Evolutionary conservation across 2,797 vertebrate genomes (phyloP).

Genomic region (Gobio occitaniae): DNA sequence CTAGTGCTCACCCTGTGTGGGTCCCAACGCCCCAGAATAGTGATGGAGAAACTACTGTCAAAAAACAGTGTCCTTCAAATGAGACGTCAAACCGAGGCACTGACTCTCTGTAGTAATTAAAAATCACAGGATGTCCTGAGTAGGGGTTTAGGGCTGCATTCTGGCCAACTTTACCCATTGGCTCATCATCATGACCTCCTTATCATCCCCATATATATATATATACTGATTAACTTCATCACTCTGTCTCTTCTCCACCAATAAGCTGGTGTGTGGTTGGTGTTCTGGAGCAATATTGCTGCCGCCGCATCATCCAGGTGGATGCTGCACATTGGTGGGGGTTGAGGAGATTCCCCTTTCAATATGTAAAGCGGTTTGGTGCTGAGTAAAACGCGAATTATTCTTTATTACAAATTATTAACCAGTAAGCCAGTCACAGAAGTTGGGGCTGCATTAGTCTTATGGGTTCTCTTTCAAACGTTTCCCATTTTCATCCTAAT

Average conservation of each 20-base stretch:
- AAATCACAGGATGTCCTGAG: background rate
- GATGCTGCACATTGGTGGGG: background rate
- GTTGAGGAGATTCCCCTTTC: background rate
- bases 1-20: no score
- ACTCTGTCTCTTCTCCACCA: background rate
- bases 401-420: background rate
- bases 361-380: background rate
- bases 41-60: no score
- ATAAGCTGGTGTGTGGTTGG: background rate
- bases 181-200: background rate
- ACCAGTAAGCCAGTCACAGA: constrained; percentile 73
- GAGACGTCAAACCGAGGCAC: background rate
- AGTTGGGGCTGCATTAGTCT: constrained; percentile 75
- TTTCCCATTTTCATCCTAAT: constrained; percentile 80
- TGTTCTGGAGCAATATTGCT: background rate
- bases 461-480: constrained; percentile 84
- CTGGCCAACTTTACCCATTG: background rate
- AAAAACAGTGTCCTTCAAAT: no score
- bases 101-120: background rate
- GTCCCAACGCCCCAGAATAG: no score
- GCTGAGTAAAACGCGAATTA: background rate
- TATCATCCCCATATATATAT: background rate
- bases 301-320: background rate
- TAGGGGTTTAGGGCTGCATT: background rate
- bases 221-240: background rate